Conservation (phyloP, 2,797 vertebrate species). For the Okamejei kenojei region DNA sequence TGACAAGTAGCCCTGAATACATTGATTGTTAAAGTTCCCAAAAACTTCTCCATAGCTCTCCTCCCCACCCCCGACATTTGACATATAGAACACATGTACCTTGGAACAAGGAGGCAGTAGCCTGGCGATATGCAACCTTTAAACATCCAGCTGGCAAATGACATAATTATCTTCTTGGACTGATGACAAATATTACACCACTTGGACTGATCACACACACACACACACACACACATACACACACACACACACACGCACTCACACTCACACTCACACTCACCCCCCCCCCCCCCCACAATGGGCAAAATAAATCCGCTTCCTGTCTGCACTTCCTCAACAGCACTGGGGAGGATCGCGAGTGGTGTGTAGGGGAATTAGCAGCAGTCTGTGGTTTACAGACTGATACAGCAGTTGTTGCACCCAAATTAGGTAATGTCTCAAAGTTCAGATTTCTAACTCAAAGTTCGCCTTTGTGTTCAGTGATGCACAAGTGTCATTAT, state of each 20-base stretch:
- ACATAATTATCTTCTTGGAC: background rate
- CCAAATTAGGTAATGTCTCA: background rate
- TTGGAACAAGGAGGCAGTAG: background rate
- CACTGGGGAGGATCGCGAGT: background rate
- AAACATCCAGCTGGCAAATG: background rate
- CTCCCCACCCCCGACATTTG: background rate
- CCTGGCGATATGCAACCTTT: background rate
- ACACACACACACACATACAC: too few species aligned
- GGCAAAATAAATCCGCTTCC: background rate
- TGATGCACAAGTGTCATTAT: background rate
- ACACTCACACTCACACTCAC: too few species aligned
- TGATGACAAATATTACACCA: too few species aligned
- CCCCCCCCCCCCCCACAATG: background rate
- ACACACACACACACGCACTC: too few species aligned
- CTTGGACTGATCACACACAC: too few species aligned
- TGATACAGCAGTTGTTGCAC: constrained; percentile 2
- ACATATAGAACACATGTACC: background rate
- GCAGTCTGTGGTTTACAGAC: background rate
- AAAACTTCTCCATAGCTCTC: background rate
- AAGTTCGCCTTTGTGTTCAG: background rate
- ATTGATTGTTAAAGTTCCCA: background rate
- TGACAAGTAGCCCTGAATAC: background rate
- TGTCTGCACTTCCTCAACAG: background rate
- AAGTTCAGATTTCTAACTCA: background rate
- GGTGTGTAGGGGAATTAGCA: background rate